Evolutionary conservation across 2,888 invertebrate species (phyloP).

Genomic region (Cyclophora albipunctata): DNA sequence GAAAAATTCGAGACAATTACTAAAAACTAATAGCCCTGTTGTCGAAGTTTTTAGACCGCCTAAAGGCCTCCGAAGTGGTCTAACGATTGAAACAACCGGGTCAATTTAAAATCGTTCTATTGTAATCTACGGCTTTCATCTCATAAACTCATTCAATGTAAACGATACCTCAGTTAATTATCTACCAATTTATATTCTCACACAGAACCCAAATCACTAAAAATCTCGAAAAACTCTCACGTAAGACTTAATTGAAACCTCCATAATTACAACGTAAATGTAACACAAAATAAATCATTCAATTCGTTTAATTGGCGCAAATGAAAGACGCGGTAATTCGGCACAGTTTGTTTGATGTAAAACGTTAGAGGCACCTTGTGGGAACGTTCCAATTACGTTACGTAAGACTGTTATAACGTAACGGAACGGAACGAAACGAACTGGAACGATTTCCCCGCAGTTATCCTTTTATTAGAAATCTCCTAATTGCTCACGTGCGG

Average conservation of each 20-base stretch:
- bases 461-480: slow-evolving; percentile 41
- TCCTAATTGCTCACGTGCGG: slow-evolving; percentile 43
- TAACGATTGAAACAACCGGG: no score
- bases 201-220: no score
- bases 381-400: slow-evolving; percentile 44
- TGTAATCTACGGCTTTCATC: no score
- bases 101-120: no score
- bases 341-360: slow-evolving; percentile 42
- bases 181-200: no score
- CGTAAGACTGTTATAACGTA: slow-evolving; percentile 6
- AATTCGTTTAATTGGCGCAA: slow-evolving; percentile 40
- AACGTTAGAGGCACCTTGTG: slow-evolving; percentile 26
- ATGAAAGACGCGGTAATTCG: slow-evolving; percentile 43
- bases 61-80: no score
- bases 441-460: slow-evolving; percentile 44
- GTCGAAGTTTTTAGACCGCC: no score
- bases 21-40: no score
- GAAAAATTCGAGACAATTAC: no score
- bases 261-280: slow-evolving; percentile 2
- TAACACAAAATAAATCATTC: slow-evolving; percentile 27
- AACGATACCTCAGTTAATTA: no score
- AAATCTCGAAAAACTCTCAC: no score
- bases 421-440: slow-evolving; percentile 40
- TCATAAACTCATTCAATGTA: no score
- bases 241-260: background rate